phyloP scores from a whole-genome alignment of 2,113 vertebrate species.

The Onychostruthus taczanowskii region DNA sequence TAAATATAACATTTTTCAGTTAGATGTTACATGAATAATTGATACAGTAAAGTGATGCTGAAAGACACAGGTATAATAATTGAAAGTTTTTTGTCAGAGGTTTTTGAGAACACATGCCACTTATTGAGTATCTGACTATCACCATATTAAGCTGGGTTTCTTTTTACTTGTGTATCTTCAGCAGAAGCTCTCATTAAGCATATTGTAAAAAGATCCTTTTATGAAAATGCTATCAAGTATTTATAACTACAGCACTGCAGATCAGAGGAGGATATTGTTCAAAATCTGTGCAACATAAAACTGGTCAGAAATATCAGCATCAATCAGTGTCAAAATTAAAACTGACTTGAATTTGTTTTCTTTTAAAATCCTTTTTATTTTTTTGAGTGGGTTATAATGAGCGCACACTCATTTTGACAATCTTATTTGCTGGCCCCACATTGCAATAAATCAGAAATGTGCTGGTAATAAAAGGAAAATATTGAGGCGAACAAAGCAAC shows the following conservation, averaged over 20 bases:
- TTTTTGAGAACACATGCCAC: slow-evolving; percentile 33
- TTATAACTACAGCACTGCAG: slow-evolving; percentile 47
- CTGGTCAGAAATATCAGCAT: slow-evolving; percentile 40
- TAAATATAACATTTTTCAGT: slow-evolving; percentile 65
- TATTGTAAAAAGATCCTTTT: slow-evolving; percentile 52
- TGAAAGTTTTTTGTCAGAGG: slow-evolving; percentile 48
- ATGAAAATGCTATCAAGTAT: slow-evolving; percentile 54
- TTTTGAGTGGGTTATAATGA: slow-evolving; percentile 43
- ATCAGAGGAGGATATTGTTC: slow-evolving; percentile 54
- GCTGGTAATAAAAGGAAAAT: slow-evolving; percentile 18
- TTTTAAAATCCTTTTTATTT: slow-evolving; percentile 45
- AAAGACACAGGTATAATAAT: slow-evolving; percentile 69
- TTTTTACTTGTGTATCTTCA: slow-evolving; percentile 44
- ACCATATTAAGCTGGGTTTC: slow-evolving; percentile 14
- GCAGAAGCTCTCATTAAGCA: slow-evolving; percentile 61
- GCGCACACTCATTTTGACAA: slow-evolving; percentile 30
- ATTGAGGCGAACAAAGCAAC: neutral
- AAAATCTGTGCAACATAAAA: slow-evolving; percentile 45
- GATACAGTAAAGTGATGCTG: slow-evolving; percentile 66
- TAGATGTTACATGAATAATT: slow-evolving; percentile 70
- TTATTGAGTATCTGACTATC: slow-evolving; percentile 43
- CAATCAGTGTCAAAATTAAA: slow-evolving; percentile 47
- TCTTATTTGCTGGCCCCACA: slow-evolving; percentile 36
- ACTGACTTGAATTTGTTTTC: slow-evolving; percentile 10
- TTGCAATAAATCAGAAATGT: slow-evolving; percentile 49